A percentile compares a stretch with the other conserved stretches of the same genome.
These are phyloP conservation scores for Trachops cirrhosus DNA, from an alignment of 2,797 vertebrate genomes.

Conservation along the genomic window DNA sequence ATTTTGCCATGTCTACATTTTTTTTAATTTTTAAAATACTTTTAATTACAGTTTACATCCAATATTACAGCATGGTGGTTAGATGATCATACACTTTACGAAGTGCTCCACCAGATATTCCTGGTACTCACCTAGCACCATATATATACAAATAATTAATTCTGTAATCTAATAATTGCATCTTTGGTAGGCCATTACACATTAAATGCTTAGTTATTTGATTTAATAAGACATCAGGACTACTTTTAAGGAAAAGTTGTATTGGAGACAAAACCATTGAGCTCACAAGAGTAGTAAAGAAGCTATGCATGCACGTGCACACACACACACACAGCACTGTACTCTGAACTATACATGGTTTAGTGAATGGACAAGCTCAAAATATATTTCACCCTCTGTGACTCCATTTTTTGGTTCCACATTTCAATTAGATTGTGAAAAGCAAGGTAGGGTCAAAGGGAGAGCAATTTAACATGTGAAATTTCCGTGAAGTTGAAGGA, in stretches of 20 bases:
- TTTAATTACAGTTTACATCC: background rate
- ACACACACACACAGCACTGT: background rate
- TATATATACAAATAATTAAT: background rate
- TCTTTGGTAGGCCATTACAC: background rate
- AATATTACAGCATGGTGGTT: background rate
- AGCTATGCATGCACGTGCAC: background rate
- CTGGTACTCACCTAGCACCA: background rate
- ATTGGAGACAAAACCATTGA: background rate
- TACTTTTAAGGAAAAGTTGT: background rate
- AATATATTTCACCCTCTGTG: background rate
- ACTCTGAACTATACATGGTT: background rate
- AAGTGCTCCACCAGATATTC: background rate
- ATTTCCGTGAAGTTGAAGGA: background rate
- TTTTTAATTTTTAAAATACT: background rate
- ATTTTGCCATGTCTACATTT: background rate
- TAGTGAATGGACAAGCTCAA: constrained; percentile 6
- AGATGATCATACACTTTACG: background rate
- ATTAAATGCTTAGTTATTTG: background rate
- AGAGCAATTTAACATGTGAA: constrained; percentile 18
- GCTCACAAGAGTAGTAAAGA: background rate
- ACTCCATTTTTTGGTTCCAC: background rate
- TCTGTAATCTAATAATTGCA: background rate
- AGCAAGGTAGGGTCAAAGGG: constrained; percentile 13
- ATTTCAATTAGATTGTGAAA: constrained; percentile 46
- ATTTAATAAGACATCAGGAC: background rate